Conservation (phyloP, 1,140 invertebrate species). For the Sarcophaga bullata region DNA sequence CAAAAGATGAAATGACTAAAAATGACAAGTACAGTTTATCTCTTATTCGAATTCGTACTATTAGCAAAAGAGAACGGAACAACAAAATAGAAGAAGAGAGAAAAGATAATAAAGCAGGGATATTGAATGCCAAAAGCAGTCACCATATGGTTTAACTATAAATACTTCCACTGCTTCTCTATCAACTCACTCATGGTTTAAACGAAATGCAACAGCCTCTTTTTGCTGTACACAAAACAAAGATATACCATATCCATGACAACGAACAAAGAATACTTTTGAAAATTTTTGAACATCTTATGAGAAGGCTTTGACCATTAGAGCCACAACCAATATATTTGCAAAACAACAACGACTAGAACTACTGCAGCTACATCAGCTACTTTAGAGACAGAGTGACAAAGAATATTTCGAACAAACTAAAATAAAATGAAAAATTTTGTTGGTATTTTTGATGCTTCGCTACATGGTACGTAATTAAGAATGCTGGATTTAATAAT, state of each 20-base stretch:
- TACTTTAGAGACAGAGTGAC: neutral
- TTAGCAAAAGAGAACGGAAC: neutral
- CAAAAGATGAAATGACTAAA: conserved; percentile 36
- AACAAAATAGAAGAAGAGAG: neutral
- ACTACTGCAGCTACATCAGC: no score
- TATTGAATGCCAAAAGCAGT: conserved; percentile 39
- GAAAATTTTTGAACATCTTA: conserved; percentile 17
- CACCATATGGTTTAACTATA: conserved; percentile 39
- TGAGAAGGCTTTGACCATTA: conserved; percentile 11
- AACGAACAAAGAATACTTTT: no score
- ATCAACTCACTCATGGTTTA: neutral
- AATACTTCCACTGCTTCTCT: conserved; percentile 34
- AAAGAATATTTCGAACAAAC: neutral
- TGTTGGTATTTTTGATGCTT: no score
- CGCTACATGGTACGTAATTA: no score
- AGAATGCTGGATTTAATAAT: no score
- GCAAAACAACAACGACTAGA: no score
- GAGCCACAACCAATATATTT: neutral
- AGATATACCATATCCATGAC: no score
- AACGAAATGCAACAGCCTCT: no score
- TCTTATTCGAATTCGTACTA: neutral
- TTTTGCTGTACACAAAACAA: no score
- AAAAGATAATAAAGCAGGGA: neutral
- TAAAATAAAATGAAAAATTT: no score
- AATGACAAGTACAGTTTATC: neutral